Evolutionary conservation across 2,797 vertebrate species (phyloP), one percentile per base, ranked within the genome.

Genomic region (Pipistrellus nathusii): DNA sequence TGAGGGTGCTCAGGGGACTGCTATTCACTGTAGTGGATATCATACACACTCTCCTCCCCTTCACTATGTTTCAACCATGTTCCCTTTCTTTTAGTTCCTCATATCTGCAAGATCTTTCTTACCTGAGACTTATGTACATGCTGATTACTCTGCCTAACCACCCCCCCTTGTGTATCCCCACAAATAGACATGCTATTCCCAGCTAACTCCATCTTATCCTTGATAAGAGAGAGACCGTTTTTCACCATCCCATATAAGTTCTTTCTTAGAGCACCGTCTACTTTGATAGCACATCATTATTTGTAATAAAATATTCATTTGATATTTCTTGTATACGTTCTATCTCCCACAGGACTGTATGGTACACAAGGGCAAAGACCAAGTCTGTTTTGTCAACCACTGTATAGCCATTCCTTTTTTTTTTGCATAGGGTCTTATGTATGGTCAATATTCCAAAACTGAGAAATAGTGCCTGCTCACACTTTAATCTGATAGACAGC

Each of bases 321-420:
- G 17, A 20, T 83, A 86, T 75, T 96, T 88, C 48, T 32, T 69
- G 8, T 64, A 84, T 86, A 80, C 13, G 68, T 82, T 81, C 25
- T 91, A 9, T 62, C 64, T 55, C 7, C 66, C 13, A 64, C 17
- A 78, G 73, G 32, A 86, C 11, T 76, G 1, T 86, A 88, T 86
- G 25, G 11, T 80, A 0, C 35, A 82, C 18, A 88, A 75, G 14
- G 23, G 35, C 10, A 59, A 78, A 21, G 6, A 57, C 25, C 38
- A 88, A 32, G 2, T 51, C 38, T 85, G 32, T 81, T 87, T 88
- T 77, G 41, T 78, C 88, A 84, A 78, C 11, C 8, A 76, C 77
- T 51, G 10, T 46, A 10, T 14, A 75, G 13, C 15, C 20, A 30
- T n/a, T 35, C 27, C 35, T 64, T 94, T 93, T 44, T 78, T 80